These are phyloP conservation scores for Acanthurus tractus DNA, from an alignment of 2,797 vertebrate genomes.

Conservation along the genomic window DNA sequence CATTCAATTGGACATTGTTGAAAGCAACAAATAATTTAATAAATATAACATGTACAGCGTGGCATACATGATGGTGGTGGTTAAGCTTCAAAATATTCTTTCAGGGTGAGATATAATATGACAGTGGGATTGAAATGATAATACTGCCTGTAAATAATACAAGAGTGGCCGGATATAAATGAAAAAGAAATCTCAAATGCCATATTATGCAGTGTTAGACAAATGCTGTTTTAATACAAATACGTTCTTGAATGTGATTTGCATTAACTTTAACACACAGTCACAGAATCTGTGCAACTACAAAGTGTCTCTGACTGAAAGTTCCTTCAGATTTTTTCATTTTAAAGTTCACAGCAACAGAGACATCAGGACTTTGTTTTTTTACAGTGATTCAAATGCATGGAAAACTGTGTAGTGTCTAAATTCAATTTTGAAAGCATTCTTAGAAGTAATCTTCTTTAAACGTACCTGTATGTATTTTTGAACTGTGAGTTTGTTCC, in stretches of 20 bases:
- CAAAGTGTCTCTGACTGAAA: conserved; percentile 6
- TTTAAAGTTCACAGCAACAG: conserved; percentile 1
- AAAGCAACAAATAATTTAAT: neutral
- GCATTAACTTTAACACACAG: neutral
- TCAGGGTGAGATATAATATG: too few relatives aligned
- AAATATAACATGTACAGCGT: too few relatives aligned
- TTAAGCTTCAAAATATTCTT: too few relatives aligned
- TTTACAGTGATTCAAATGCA: conserved; percentile 24
- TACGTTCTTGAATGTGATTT: neutral
- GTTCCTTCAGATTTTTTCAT: neutral
- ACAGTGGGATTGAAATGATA: neutral
- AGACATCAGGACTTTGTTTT: conserved; percentile 10
- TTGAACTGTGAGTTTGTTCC: conserved; percentile 44
- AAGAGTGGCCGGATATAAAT: neutral
- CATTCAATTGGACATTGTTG: neutral
- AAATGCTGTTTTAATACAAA: neutral
- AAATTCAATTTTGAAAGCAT: conserved; percentile 21
- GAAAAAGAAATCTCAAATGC: neutral
- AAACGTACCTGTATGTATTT: conserved; percentile 46
- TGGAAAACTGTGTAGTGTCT: neutral
- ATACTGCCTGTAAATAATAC: neutral
- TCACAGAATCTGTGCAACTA: neutral
- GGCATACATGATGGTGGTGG: too few relatives aligned
- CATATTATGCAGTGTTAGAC: neutral
- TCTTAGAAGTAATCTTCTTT: conserved; percentile 40